phyloP scores from a whole-genome alignment of 2,797 vertebrate species.

The Enteromius treurensis region DNA sequence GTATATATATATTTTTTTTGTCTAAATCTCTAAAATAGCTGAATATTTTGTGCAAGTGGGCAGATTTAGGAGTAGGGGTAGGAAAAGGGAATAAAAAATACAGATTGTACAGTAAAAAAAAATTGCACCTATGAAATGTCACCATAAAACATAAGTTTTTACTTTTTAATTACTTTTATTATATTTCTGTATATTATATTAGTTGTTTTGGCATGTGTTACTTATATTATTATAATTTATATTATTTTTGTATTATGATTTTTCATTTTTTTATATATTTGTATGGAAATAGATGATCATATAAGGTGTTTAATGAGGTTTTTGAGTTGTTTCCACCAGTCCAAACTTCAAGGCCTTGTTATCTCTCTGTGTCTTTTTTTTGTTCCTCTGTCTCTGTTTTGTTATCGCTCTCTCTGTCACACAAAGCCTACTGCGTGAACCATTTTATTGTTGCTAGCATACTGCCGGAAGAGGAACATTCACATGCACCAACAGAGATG shows the following conservation, averaged over 20 bases:
- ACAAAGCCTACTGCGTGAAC: slow-evolving; percentile 3
- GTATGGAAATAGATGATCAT: background rate
- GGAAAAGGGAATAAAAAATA: background rate
- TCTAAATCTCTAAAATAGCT: background rate
- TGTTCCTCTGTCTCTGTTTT: background rate
- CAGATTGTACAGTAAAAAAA: background rate
- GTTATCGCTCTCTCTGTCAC: background rate
- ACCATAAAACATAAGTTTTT: background rate
- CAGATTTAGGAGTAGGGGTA: background rate
- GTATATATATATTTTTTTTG: no score
- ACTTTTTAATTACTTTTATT: background rate
- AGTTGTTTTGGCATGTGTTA: background rate
- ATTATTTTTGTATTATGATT: background rate
- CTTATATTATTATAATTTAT: background rate
- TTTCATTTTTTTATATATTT: background rate
- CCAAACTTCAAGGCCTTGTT: slow-evolving; percentile 73
- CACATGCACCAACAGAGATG: background rate
- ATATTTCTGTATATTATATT: background rate
- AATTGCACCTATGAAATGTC: background rate
- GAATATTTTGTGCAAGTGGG: background rate
- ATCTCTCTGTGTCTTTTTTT: slow-evolving; percentile 17
- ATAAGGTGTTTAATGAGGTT: background rate
- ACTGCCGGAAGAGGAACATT: background rate
- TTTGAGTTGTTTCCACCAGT: slow-evolving; percentile 59
- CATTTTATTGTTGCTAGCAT: background rate